These are phyloP conservation scores for Plebejus melissa DNA, from an alignment of 2,888 invertebrate genomes.

Conservation along the genomic window DNA sequence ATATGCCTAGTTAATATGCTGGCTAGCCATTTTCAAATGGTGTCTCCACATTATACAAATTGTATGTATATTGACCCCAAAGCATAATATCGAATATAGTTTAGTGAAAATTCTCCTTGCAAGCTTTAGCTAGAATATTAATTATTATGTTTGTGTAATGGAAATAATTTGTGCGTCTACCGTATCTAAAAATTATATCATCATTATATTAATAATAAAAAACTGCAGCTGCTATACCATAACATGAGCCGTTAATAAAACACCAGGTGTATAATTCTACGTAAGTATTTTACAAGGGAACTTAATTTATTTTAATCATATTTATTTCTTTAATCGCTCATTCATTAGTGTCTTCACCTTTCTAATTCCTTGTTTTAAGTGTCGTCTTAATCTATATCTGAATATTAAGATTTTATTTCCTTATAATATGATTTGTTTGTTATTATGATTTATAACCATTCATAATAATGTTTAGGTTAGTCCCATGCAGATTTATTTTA, in stretches of 20 bases:
- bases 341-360: background rate
- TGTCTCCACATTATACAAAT: background rate
- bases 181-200: background rate
- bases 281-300: conserved; percentile 7
- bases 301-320: conserved; percentile 10
- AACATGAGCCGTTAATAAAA: background rate
- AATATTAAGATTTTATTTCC: background rate
- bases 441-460: too few relatives aligned
- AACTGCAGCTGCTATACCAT: background rate
- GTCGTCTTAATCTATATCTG: background rate
- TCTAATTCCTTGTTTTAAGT: background rate
- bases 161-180: background rate
- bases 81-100: too few relatives aligned
- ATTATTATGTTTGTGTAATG: background rate
- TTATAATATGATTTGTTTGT: background rate
- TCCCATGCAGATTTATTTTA: too few relatives aligned
- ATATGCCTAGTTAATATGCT: too few relatives aligned
- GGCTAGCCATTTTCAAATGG: background rate
- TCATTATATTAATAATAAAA: background rate
- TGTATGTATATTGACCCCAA: too few relatives aligned
- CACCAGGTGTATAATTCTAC: conserved; percentile 1
- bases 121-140: background rate
- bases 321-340: conserved; percentile 15
- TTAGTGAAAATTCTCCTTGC: background rate
- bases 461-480: too few relatives aligned